phyloP scores from a whole-genome alignment of 2,797 vertebrate species.

The Siniperca scherzeri region DNA sequence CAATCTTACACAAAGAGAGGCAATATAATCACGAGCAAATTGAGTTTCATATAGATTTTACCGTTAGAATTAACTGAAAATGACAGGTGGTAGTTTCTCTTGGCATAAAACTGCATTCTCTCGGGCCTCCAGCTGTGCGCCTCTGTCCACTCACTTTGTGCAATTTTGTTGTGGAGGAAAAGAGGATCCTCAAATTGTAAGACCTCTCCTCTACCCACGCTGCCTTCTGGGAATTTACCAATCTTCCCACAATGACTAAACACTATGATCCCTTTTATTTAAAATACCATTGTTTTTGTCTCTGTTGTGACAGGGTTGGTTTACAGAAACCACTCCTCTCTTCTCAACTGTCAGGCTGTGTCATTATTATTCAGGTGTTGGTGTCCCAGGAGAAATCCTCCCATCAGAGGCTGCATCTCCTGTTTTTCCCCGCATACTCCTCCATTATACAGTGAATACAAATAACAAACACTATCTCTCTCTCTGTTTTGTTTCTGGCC shows the following conservation, averaged over 20 bases:
- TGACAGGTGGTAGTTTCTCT: neutral
- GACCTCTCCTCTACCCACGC: conserved; percentile 23
- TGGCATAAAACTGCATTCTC: conserved; percentile 7
- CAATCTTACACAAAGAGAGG: conserved; percentile 24
- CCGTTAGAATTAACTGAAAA: conserved; percentile 12
- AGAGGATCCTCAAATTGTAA: conserved; percentile 26
- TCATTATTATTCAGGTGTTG: conserved; percentile 73
- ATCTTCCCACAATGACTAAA: conserved; percentile 53
- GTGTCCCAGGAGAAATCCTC: conserved; percentile 62
- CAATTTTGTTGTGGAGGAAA: conserved; percentile 22
- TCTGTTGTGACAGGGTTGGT: conserved; percentile 61
- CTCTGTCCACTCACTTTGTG: conserved; percentile 35
- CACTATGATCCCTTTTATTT: conserved; percentile 61
- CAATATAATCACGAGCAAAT: conserved; percentile 20
- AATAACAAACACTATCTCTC: conserved; percentile 47
- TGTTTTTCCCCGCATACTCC: conserved; percentile 49
- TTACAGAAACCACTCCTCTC: conserved; percentile 58
- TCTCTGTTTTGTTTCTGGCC: conserved; percentile 46
- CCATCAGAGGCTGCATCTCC: conserved; percentile 52
- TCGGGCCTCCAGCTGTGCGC: conserved; percentile 17
- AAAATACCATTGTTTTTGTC: conserved; percentile 59
- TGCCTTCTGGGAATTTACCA: conserved; percentile 63
- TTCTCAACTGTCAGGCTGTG: conserved; percentile 62
- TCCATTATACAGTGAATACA: conserved; percentile 64
- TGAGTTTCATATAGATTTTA: conserved; percentile 19